Percentiles rank a stretch among this genome's conserved stretches.
Conservation (phyloP, 2,888 invertebrate species). For the Eubasilissa splendida region DNA sequence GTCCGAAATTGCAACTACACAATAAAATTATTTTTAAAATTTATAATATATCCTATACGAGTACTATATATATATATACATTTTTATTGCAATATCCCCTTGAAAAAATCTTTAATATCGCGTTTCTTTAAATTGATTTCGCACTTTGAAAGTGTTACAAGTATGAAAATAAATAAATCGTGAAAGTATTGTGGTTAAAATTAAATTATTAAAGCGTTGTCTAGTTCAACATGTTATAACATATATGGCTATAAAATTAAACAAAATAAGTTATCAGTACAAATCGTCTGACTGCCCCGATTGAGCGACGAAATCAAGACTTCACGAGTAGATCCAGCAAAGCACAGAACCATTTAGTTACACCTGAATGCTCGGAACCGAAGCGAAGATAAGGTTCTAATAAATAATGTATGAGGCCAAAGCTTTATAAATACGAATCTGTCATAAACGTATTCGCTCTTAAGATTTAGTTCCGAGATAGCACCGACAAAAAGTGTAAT, state of each 20-base stretch:
- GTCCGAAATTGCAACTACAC: no score
- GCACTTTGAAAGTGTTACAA: no score
- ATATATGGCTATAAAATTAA: background rate
- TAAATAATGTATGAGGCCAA: constrained; percentile 34
- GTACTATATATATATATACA: no score
- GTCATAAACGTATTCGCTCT: constrained; percentile 39
- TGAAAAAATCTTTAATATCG: no score
- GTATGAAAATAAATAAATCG: no score
- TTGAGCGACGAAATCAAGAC: background rate
- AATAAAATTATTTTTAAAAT: no score
- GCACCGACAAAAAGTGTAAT: constrained; percentile 40
- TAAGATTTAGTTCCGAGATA: constrained; percentile 45
- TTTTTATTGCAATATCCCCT: no score
- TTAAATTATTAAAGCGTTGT: no score
- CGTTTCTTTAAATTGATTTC: no score
- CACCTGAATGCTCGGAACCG: background rate
- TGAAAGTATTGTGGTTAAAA: no score
- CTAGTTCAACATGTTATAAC: no score
- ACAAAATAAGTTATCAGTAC: background rate
- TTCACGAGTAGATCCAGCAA: background rate
- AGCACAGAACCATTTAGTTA: constrained; percentile 27
- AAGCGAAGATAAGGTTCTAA: background rate
- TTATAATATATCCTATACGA: no score
- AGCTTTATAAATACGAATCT: constrained; percentile 44
- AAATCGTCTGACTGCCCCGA: background rate